Base-by-base conservation (phyloP, 1,140 invertebrate genomes). In the Drosophila mayri region DNA sequence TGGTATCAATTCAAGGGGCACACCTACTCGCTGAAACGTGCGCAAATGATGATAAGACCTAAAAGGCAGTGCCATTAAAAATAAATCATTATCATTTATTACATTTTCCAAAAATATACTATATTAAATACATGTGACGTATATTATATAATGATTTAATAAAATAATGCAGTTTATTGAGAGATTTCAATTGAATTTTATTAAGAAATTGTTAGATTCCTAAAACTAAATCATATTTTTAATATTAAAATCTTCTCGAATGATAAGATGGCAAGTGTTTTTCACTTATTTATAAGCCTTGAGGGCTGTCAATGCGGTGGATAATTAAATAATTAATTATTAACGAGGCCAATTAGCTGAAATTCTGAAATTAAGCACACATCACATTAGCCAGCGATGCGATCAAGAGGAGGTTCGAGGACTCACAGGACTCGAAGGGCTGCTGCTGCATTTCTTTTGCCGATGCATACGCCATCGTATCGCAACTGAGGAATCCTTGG, bases 281-380 rank as follows among this genome's bases (percentile, higher is more conserved):
- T 62, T 54, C 20, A 59, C 41, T 32, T 37, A 43, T 62, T 49
- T 30, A 55, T 54, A 54, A 46, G n/a, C 38, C 35, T 28, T 41
- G 25, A 16, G 12, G 25, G 52, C 44, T 55, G 16, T 38, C 59
- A 37, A 41, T 18, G 52, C 32, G 49, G 47, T 20, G 62, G 65
- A 77, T 70, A 59, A 81, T 71, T 80, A 57, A 70, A 60, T 71
- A 76, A 80, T 81, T 81, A 81, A 77, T 59, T 20, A 76, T 66
- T 46, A 81, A 68, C 54, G 57, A 35, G 60, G 44, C 77, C 65
- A 85, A 86, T 86, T 85, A 86, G 47, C 49, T 50, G 58, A 52
- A 74, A 40, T 71, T 38, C 58, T 71, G 62, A 78, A 84, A 81
- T 68, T 70, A 76, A 70, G 63, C 40, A 78, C 66, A 46, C 79